Evolutionary conservation across 1,140 invertebrate species (phyloP).

Genomic region (Matsumurasca onukii): DNA sequence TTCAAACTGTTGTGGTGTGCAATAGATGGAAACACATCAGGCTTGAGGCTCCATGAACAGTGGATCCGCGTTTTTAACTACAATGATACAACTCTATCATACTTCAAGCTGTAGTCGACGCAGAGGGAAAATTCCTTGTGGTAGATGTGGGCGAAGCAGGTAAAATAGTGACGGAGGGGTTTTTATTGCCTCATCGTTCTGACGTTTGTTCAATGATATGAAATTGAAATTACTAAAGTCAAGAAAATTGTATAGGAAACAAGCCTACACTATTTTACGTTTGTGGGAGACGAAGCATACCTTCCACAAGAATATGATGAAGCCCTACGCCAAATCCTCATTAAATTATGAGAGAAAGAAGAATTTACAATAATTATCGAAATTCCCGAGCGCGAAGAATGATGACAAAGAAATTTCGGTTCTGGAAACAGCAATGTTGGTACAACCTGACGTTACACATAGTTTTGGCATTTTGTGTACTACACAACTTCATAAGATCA

Average conservation of each 20-base stretch:
- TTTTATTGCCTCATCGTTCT: constrained; percentile 44
- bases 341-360: constrained; percentile 34
- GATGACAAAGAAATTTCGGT: constrained; percentile 1
- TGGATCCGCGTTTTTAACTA: constrained; percentile 48
- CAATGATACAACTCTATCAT: constrained; percentile 47
- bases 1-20: constrained; percentile 48
- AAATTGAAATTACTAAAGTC: constrained; percentile 24
- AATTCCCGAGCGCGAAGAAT: constrained; percentile 1
- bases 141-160: constrained; percentile 46
- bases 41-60: constrained; percentile 42
- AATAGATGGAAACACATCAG: constrained; percentile 49
- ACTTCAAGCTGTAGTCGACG: constrained; percentile 45
- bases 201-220: constrained; percentile 23
- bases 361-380: constrained; percentile 5
- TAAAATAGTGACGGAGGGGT: constrained; percentile 46
- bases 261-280: constrained; percentile 30
- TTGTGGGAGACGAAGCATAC: constrained; percentile 55
- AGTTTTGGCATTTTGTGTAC: constrained; percentile 17
- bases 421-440: constrained; percentile 18
- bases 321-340: constrained; percentile 49
- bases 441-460: constrained; percentile 21
- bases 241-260: constrained; percentile 1
- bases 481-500: constrained; percentile 5
- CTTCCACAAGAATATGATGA: constrained; percentile 49
- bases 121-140: constrained; percentile 47